A percentile compares a stretch with the other conserved stretches of the same genome.
phyloP scores from a whole-genome alignment of 2,113 vertebrate species.

The Ciconia stormi region DNA sequence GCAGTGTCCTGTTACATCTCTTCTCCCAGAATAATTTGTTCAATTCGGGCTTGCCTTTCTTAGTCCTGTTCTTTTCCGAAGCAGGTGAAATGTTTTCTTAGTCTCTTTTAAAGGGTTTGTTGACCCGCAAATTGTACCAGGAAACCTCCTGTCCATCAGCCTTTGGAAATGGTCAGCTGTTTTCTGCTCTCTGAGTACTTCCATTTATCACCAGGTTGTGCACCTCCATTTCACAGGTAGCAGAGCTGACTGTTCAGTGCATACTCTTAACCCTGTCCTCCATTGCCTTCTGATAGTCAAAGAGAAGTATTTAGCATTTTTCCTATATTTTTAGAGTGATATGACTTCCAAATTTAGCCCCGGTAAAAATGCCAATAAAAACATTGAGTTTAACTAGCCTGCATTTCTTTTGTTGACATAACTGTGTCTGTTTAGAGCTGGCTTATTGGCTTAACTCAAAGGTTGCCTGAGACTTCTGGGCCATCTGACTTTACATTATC shows the following conservation, averaged over 20 bases:
- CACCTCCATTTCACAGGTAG: constrained; percentile 21
- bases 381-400: neutral
- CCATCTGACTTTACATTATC: neutral
- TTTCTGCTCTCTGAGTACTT: neutral
- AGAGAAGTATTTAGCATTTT: neutral
- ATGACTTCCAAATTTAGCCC: neutral
- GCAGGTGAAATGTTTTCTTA: neutral
- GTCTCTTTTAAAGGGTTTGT: neutral
- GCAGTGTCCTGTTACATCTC: neutral
- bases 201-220: neutral
- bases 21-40: neutral
- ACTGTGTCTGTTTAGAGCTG: constrained; percentile 6
- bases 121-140: neutral
- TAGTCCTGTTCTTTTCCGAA: neutral
- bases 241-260: neutral
- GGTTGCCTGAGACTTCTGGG: neutral
- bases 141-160: neutral
- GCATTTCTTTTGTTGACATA: neutral
- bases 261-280: neutral
- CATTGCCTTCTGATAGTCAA: neutral
- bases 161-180: neutral
- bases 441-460: constrained; percentile 15
- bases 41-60: neutral
- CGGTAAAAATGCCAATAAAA: constrained; percentile 17
- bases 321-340: neutral